Conservation (phyloP, 2,888 invertebrate species). For the Aleiodes leptofemur region DNA sequence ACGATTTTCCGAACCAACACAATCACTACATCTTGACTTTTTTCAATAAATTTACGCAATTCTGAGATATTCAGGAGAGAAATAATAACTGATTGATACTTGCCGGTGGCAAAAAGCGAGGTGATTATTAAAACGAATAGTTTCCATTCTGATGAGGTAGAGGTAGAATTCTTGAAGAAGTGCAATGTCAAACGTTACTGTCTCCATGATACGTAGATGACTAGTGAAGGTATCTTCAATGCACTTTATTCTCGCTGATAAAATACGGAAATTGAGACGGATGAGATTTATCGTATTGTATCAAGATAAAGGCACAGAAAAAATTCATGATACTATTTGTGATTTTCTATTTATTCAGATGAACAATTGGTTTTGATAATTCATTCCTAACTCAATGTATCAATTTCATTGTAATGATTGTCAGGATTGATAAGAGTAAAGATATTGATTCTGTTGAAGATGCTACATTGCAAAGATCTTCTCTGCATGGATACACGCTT, state of each 20-base stretch:
- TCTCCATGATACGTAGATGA: neutral
- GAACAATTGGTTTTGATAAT: no score
- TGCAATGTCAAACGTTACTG: neutral
- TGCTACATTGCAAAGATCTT: constrained; percentile 8
- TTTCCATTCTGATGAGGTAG: no score
- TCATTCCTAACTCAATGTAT: no score
- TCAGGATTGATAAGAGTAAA: neutral
- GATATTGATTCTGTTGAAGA: neutral
- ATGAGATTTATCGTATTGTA: constrained; percentile 6
- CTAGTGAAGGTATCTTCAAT: neutral
- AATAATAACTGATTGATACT: no score
- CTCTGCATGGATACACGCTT: neutral
- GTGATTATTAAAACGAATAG: no score
- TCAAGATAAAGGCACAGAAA: neutral
- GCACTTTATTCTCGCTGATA: neutral
- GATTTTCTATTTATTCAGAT: neutral
- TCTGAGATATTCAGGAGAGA: neutral
- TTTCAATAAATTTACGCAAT: no score
- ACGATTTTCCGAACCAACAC: no score
- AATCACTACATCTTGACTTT: no score
- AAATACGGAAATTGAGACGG: neutral
- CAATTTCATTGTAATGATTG: neutral
- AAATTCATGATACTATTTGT: neutral
- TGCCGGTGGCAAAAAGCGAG: no score
- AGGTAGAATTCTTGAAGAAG: no score